A percentile compares a stretch with the other conserved stretches of the same genome.
Evolutionary conservation across 1,140 invertebrate genomes (phyloP).

Genomic region (Pygmarrhopalites habei): DNA sequence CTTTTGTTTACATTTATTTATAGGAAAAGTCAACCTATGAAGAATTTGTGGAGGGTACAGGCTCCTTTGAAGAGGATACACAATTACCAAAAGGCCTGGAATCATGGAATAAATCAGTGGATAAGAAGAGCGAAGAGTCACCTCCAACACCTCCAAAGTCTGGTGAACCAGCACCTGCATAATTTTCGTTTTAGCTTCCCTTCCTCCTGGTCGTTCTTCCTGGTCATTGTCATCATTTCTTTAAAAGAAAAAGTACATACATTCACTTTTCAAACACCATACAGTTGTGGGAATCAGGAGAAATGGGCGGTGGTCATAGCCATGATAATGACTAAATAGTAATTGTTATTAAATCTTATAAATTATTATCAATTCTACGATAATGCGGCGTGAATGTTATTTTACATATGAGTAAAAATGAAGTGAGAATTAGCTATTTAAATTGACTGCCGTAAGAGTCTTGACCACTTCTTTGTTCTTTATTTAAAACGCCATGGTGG

Average conservation of each 20-base stretch:
- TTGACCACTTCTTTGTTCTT: no score
- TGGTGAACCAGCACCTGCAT: background rate
- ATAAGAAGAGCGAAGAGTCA: background rate
- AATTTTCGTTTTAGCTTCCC: background rate
- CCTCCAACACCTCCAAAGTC: conserved; percentile 4
- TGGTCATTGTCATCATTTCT: background rate
- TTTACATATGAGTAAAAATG: no score
- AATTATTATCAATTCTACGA: background rate
- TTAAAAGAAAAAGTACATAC: background rate
- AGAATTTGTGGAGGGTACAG: conserved; percentile 98
- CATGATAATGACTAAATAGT: background rate
- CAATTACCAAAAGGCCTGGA: conserved; percentile 88
- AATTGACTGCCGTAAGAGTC: no score
- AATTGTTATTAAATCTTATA: background rate
- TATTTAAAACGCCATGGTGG: no score
- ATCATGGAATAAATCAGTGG: conserved; percentile 76
- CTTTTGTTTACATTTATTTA: no score
- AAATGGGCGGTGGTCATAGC: background rate
- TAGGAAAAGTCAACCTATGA: conserved; percentile 99
- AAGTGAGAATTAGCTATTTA: no score
- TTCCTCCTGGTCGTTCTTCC: background rate
- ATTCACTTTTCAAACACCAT: background rate
- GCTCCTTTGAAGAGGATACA: conserved; percentile 95
- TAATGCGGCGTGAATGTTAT: no score
- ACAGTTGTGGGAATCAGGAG: background rate